Base-by-base conservation (phyloP, 2,888 invertebrate genomes). In the Eueremaeus valkanovi region DNA sequence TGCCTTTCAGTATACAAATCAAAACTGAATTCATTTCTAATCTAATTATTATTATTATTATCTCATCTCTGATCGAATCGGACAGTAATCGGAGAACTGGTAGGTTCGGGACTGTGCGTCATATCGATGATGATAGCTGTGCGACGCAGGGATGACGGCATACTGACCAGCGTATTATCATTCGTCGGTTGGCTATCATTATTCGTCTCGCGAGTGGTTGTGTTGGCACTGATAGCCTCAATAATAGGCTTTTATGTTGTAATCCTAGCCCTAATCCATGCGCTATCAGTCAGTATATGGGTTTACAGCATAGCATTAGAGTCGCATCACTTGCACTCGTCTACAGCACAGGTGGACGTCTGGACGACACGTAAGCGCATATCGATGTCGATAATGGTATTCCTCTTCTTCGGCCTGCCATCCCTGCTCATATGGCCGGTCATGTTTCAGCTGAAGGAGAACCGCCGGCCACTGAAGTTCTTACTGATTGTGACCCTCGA, bases 391-490 rank as follows among this genome's bases (percentile, higher is more conserved):
- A 75, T 78, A n/a, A 72, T 80, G 42, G 75, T 79, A 8, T 78
- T 80, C 45, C 68, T 78, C 27, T 77, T 80, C 42, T 80, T 80
- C 55, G 80, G 80, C 1, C 31, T 80, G 9, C 80, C 80, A 6
- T 80, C 80, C 1, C 75, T 80, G 6, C 76, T 79, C 5, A 77
- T 79, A 40, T 80, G 80, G 80, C 80, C 80, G 3, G 78, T 80
- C 36, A 78, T 80, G 75, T 75, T 75, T 70, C 70, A 75, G 36
- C 27, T 75, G 8, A 75, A 75, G 42, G 77, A 79, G 49, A 31
- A 73, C n/a, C 76, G 76, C 40, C 74, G 78, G 18, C 79, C 79
- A 11, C 36, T 78, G 11, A 76, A 77, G 27, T 80, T 79, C 72
- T 66, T 80, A 0, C 11, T 78, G 13, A 72, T 80, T 3, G 49